Percentiles rank a stretch among this genome's conserved stretches.
Evolutionary conservation across 92 coral and sea anemone species (phyloP).

Genomic region (Epizoanthus fatuus): DNA sequence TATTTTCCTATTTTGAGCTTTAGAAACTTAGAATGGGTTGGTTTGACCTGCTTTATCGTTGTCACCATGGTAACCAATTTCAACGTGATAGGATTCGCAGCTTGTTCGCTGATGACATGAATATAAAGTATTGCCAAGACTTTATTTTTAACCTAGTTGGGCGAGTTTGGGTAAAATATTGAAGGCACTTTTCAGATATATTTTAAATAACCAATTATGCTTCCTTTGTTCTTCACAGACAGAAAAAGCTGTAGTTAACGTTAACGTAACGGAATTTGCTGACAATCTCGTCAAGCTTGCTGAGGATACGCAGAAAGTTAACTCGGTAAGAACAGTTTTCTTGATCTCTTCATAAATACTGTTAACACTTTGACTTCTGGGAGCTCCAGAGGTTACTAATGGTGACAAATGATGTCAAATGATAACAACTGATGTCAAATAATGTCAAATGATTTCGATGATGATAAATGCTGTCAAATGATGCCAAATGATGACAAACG

Average conservation of each 20-base stretch:
- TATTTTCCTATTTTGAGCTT: too few species aligned
- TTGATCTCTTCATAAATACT: neutral
- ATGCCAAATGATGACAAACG: neutral
- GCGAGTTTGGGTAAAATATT: too few species aligned
- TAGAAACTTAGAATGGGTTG: too few species aligned
- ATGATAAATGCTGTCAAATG: neutral
- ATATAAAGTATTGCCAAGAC: too few species aligned
- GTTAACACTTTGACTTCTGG: too few species aligned
- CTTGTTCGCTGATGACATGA: too few species aligned
- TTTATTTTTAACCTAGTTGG: too few species aligned
- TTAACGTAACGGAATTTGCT: constrained; percentile 9
- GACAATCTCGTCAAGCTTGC: constrained; percentile 13
- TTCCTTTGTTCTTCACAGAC: constrained; percentile 33
- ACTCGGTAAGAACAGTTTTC: neutral
- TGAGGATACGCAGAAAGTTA: constrained; percentile 12
- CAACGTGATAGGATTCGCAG: too few species aligned
- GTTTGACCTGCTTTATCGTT: too few species aligned
- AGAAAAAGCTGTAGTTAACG: constrained; percentile 37
- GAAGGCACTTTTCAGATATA: neutral
- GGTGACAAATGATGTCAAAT: neutral
- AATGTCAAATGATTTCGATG: neutral
- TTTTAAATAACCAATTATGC: neutral
- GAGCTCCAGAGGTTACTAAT: too few species aligned
- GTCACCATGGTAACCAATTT: too few species aligned
- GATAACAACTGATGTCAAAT: neutral